Evolutionary conservation across 2,797 vertebrate genomes (phyloP), one percentile per base, ranked within the genome.

Genomic region (Sorex maritimensis): DNA sequence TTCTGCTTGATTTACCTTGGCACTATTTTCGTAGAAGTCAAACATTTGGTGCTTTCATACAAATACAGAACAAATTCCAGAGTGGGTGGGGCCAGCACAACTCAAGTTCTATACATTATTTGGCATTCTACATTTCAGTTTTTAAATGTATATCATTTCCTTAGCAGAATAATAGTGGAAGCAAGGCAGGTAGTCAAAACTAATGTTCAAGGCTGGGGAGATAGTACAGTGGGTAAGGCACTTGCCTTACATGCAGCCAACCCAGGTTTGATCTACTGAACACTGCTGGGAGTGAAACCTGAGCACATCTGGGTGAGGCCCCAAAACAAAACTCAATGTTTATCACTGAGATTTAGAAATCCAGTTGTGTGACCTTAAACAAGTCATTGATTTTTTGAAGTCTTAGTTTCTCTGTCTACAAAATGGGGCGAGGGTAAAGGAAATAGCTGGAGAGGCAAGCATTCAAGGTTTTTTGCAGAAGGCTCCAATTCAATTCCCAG

Each of bases 11-110:
- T 96, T 97, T 93, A 93, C 81, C 34, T 96, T 97, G 96, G 96
- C 95, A 75, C 46, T 63, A 0, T 87, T 92, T 93, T 81, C 71
- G 72, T 1, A 72, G 86, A 96, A 92, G 84, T 92, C 88, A 96
- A 96, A 97, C 95, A 97, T 95, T 95, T 95, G 91, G 61, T 92
- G 71, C 38, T 89, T 91, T 91, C 69, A 75, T 80, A 93, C 73
- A 92, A 92, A 94, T 30, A 52, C 44, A 68, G 81, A 85, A 69
- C 21, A 79, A 49, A 82, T 55, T 83, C 58, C 52, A 67, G 86
- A 90, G 93, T 75, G 46, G 79, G 91, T 75, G 46, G 79, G 91
- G 44, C n/a, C 81, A 49, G 4, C 8, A 69, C 46, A 89, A 46
- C 49, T 88, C 83, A 75, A 5, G 72, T 88, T 93, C 72, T 49